Conservation (phyloP, 2,113 vertebrate species). For the Pygoscelis adeliae region DNA sequence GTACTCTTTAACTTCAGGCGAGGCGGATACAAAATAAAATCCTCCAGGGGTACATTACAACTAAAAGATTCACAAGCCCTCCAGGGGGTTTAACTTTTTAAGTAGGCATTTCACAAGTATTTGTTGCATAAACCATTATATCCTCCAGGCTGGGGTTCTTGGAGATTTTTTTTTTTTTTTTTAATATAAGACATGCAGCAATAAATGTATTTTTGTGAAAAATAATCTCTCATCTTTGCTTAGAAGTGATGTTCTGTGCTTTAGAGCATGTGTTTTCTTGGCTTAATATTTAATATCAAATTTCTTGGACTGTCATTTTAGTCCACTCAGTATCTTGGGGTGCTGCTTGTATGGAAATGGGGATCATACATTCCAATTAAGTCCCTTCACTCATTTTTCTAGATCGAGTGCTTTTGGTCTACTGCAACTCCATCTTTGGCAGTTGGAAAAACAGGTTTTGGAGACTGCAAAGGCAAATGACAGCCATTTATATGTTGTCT, state of each 20-base stretch:
- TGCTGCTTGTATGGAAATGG: not conserved
- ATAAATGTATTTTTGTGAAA: constrained; percentile 34
- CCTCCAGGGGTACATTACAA: constrained; percentile 42
- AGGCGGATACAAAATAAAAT: constrained; percentile 48
- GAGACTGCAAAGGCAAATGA: not conserved
- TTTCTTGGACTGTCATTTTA: not conserved
- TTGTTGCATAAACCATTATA: constrained; percentile 41
- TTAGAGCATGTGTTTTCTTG: not conserved
- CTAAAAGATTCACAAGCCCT: constrained; percentile 46
- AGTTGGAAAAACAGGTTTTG: not conserved
- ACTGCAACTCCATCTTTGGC: not conserved
- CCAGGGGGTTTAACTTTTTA: constrained; percentile 48
- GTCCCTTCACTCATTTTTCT: not conserved
- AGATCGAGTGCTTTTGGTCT: not conserved
- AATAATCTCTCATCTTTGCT: not conserved
- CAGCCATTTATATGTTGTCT: not conserved
- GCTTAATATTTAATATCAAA: not conserved
- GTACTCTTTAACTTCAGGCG: constrained; percentile 59
- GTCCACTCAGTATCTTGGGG: not conserved
- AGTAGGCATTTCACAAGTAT: constrained; percentile 44
- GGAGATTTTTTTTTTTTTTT: not conserved
- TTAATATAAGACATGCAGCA: not conserved
- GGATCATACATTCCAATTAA: not conserved
- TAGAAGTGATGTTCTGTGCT: not conserved
- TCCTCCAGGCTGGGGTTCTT: constrained; percentile 23